Evolutionary conservation across 2,797 vertebrate species (phyloP), one percentile per base, ranked within the genome.

Genomic region (Bradypus variegatus): DNA sequence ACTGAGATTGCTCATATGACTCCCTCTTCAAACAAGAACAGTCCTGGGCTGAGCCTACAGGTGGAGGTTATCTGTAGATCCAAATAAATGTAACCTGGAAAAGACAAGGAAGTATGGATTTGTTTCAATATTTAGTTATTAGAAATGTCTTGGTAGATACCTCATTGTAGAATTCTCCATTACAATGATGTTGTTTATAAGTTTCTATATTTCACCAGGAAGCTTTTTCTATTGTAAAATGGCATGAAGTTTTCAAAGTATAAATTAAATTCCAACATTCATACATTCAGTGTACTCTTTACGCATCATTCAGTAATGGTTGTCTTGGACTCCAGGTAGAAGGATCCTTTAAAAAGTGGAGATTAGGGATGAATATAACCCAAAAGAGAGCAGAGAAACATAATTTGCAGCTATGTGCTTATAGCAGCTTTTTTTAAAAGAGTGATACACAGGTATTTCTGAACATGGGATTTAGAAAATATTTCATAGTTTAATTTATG

Each of bases 401-500:
- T 72, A 89, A 83, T 53, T 8, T 36, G 67, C 15, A 80, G 64
- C 5, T 36, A 5, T 27, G 8, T 75, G 6, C 64, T 93, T 73
- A 31, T 19, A 45, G 33, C 4, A 50, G 25, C 33, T 86, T 78
- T 72, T 87, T 58, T 53, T 64, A 93, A 86, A 62, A 19, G 4
- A 86, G 88, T 65, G 13, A 31, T 80, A 23, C 73, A 69, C 21
- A 60, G 8, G 2, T 86, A 65, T 10, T 86, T 89, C 16, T 60
- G 75, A 94, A 78, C 0, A 72, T 73, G 5, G 29, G 21, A 79
- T 67, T 93, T 81, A 81, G 70, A 76, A 89, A 93, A 86, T 79
- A 83, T 86, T 88, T 72, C 12, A 75, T 65, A 53, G 6, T 62
- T 93, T 65, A 88, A 91, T 72, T 93, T 84, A 53, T 90, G 31